phyloP scores from a whole-genome alignment of 2,888 invertebrate species.

The Drosophila melanosoma region DNA sequence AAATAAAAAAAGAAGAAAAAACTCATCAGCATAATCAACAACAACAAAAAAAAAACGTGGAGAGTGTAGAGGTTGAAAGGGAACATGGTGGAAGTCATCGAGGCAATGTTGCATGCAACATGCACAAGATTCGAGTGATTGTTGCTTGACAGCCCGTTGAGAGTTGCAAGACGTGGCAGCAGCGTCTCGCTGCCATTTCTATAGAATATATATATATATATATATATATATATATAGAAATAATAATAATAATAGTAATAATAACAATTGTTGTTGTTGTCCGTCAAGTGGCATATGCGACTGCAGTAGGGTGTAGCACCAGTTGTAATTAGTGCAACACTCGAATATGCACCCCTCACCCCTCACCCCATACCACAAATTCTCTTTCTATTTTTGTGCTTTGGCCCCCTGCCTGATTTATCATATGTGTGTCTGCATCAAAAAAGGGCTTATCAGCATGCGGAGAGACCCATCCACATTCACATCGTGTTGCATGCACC shows the following conservation, averaged over 20 bases:
- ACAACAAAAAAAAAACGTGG: constrained; percentile 37
- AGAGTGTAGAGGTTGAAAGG: not conserved
- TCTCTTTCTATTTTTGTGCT: not conserved
- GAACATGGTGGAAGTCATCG: constrained; percentile 3
- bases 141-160: constrained; percentile 68
- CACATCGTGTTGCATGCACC: constrained; percentile 66
- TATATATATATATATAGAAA: no score
- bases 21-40: constrained; percentile 77
- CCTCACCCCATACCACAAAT: not conserved
- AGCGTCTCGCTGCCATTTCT: constrained; percentile 8
- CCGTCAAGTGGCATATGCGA: constrained; percentile 58
- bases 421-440: constrained; percentile 23
- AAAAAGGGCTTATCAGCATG: constrained; percentile 53
- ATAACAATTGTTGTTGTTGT: constrained; percentile 47
- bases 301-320: constrained; percentile 9
- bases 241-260: constrained; percentile 30
- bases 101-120: constrained; percentile 74
- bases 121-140: constrained; percentile 69
- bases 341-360: constrained; percentile 12
- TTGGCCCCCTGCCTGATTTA: constrained; percentile 15
- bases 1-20: constrained; percentile 32
- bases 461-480: constrained; percentile 39
- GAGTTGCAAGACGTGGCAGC: constrained; percentile 22
- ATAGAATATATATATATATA: constrained; percentile 17
- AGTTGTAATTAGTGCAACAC: constrained; percentile 43